Base-by-base conservation (phyloP, 1,140 invertebrate genomes). In the Leptinotarsa defecta region DNA sequence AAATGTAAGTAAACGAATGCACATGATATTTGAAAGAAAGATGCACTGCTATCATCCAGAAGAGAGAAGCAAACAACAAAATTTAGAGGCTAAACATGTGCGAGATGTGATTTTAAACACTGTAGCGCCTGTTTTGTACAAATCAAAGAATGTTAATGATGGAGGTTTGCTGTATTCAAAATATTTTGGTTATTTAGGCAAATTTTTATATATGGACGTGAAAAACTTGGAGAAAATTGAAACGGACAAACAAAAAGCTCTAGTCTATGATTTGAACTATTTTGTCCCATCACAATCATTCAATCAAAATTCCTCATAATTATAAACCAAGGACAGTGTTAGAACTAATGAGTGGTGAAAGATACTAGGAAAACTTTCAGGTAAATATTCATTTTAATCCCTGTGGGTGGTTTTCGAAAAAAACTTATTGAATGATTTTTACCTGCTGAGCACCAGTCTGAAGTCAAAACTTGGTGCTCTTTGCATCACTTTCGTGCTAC, bases 101-200 rank as follows among this genome's bases (percentile, higher is more conserved):
- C 74, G 73, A 49, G 76, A 80, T 48, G 20, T 78, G 13, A 76
- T 81, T 71, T 57, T 81, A 17, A 76, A 69, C 17, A 73, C 71
- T 22, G 74, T 78, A 48, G 73, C 76, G 1, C 81, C 81, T 13
- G 71, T 80, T 72, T 74, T 81, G 34, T 71, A 78, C 19, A 77
- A 81, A 77, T 67, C 61, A 8, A 71, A 74, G 63, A 76, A 76
- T 73, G 22, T 62, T 13, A 77, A 73, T 64, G 77, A 80, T 52
- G 77, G 78, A 13, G 75, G 74, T 61, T 48, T 76, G 13, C 73
- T 73, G 6, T 80, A 79, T 71, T 71, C 75, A 22, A 74, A 76
- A 22, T 71, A 81, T 24, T 81, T 76, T 78, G 79, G 79, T 15
- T 81, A 80, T 74, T 69, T 81, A 57, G 81, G 81, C 24, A 79